Evolutionary conservation across 2,797 vertebrate species (phyloP).

Genomic region (Tiaroga cobitis): DNA sequence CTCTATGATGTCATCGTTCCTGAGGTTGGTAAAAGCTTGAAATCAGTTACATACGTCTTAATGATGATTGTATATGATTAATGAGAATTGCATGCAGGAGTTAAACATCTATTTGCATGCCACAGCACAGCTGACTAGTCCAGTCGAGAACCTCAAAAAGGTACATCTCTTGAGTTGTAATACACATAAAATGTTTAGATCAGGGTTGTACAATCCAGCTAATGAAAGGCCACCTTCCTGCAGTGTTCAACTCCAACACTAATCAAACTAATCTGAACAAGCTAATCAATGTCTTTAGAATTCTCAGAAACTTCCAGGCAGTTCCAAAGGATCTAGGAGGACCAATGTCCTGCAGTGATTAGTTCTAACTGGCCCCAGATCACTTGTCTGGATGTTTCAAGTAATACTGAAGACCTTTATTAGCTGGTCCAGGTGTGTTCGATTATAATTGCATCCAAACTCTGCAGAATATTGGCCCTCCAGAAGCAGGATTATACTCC

Average conservation of each 20-base stretch:
- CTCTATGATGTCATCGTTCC: constrained; percentile 91
- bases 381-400: neutral
- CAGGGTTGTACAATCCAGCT: neutral
- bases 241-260: neutral
- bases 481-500: neutral
- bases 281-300: neutral
- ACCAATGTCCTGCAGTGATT: neutral
- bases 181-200: neutral
- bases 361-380: neutral
- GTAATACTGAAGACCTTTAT: neutral
- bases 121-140: neutral
- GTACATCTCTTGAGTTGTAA: neutral
- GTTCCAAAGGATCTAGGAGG: neutral
- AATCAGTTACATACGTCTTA: neutral
- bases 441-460: neutral
- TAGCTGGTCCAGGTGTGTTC: neutral
- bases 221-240: neutral
- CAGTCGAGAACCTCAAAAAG: neutral
- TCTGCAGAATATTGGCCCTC: neutral
- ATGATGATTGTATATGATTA: neutral
- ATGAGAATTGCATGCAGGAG: neutral
- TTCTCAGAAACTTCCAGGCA: neutral
- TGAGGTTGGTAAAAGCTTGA: constrained; percentile 71
- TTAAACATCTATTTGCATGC: neutral
- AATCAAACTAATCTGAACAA: neutral